Conservation (phyloP, 2,888 invertebrate species). For the Tetragnatha montana region DNA sequence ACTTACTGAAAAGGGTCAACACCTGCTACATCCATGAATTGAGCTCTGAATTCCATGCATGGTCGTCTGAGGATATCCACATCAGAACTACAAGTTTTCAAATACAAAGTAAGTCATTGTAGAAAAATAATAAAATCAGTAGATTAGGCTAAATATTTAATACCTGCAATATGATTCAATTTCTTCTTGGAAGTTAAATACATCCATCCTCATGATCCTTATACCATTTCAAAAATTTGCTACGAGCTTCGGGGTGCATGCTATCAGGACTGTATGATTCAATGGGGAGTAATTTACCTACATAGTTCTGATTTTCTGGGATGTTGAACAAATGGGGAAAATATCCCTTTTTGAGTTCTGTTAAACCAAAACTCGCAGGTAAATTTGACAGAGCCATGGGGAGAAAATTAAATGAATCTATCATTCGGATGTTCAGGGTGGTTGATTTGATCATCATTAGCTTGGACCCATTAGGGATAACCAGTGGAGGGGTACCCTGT, state of each 20-base stretch:
- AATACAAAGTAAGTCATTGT: neutral
- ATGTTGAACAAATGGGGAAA: conserved; percentile 13
- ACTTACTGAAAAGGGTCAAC: conserved; percentile 19
- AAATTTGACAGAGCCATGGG: conserved; percentile 2
- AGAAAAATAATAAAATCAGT: neutral
- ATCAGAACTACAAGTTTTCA: neutral
- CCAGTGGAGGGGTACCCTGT: neutral
- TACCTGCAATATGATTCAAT: conserved; percentile 3
- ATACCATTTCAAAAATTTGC: neutral
- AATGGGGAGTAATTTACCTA: neutral
- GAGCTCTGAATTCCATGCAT: conserved; percentile 3
- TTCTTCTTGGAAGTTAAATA: conserved; percentile 8
- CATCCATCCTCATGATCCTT: neutral
- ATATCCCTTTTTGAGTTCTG: neutral
- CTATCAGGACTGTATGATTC: neutral
- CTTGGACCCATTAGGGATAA: neutral
- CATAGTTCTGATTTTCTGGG: neutral
- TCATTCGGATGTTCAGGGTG: neutral
- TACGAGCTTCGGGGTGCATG: neutral
- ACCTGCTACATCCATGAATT: neutral
- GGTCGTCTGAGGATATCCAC: conserved; percentile 3
- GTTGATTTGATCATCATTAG: neutral
- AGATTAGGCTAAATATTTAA: neutral
- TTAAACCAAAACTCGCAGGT: neutral
- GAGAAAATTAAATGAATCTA: neutral